Base-by-base conservation (phyloP, 2,113 vertebrate species). In the Eublepharis macularius region DNA sequence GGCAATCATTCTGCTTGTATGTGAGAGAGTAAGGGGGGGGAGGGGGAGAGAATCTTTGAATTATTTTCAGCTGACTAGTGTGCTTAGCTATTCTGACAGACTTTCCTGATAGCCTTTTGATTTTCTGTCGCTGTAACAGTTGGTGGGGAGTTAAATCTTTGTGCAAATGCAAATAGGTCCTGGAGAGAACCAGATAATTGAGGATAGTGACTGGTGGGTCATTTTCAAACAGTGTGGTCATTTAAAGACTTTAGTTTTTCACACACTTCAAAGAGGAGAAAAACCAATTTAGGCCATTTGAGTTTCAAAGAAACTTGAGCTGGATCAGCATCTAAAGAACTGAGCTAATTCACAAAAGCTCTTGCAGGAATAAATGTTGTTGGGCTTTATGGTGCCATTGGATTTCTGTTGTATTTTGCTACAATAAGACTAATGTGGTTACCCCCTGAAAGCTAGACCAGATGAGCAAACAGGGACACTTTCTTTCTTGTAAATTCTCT, bases 181-280 rank as follows among this genome's bases (percentile, higher is more conserved):
- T 10, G 51, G 69, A 57, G 47, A 82, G 43, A 32, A 45, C 2
- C 9, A n/a, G 36, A 82, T 57, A 82, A 82, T 29, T 74, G 69
- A 82, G 69, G 80, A 72, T 4, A 34, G 29, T 82, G 51, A 73
- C 69, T 57, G 29, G 24, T 60, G 29, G 69, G 81, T 73, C 68
- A 82, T 82, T 82, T 82, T 82, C 69, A 82, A 72, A 83, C 29
- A 43, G 81, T 26, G 26, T 39, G 12, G 4, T 72, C 49, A 57
- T 73, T 72, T 54, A 72, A 54, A 72, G 68, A 32, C 68, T 82
- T 72, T 72, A 54, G 36, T 72, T 54, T 34, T 41, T 14, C 24
- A 16, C 68, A 72, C 80, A 72, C 68, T 82, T 82, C 80, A 82
- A 73, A 82, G 34, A 26, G n/a, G 47, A 21, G 12, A 36, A 8